phyloP scores from a whole-genome alignment of 2,888 invertebrate species.

The Xanthorhoe spadicearia region DNA sequence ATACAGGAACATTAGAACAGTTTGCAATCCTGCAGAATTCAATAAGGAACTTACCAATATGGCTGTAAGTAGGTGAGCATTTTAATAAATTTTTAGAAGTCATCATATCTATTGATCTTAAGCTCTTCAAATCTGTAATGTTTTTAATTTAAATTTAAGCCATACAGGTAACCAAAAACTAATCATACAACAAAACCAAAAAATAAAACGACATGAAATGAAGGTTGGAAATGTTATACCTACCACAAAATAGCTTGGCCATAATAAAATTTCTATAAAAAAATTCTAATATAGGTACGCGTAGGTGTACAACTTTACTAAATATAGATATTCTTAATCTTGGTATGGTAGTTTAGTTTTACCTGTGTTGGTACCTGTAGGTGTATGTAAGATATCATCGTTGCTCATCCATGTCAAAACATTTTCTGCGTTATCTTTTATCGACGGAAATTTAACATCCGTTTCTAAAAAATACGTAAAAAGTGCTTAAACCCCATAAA shows the following conservation, averaged over 20 bases:
- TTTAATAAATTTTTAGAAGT: conserved; percentile 14
- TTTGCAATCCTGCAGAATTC: neutral
- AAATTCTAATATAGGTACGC: no score
- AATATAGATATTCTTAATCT: neutral
- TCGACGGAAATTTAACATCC: conserved; percentile 13
- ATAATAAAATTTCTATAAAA: no score
- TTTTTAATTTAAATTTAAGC: no score
- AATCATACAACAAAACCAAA: no score
- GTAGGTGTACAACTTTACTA: no score
- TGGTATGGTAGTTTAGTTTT: neutral
- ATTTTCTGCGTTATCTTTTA: conserved; percentile 10
- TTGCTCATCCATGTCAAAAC: conserved; percentile 19
- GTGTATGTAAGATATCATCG: conserved; percentile 40
- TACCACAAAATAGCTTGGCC: no score
- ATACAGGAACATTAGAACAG: neutral
- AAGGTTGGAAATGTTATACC: no score
- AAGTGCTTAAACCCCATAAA: neutral
- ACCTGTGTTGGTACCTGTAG: conserved; percentile 43
- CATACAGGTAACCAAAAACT: no score
- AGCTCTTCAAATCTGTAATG: conserved; percentile 23
- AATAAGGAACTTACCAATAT: conserved; percentile 16
- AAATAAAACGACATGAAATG: no score
- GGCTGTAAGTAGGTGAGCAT: neutral
- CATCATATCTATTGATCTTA: conserved; percentile 16
- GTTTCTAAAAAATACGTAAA: conserved; percentile 22